A percentile compares a stretch with the other conserved stretches of the same genome.
Conservation (phyloP, 2,113 vertebrate genomes). For the Oncorhynchus kisutch region DNA sequence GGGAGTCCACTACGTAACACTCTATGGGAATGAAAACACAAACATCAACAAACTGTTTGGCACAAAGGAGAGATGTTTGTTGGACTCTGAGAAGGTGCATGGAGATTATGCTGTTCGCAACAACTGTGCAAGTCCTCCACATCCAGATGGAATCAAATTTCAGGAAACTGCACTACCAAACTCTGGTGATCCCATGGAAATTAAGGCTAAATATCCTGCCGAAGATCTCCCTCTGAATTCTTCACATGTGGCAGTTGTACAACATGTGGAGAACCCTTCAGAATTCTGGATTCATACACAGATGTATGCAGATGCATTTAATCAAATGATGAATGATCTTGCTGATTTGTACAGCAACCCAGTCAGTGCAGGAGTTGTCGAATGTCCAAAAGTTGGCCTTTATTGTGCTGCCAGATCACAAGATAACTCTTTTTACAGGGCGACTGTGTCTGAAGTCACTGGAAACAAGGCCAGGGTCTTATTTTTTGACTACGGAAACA, state of each 20-base stretch:
- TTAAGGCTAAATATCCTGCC: constrained; percentile 2
- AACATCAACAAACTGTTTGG: constrained; percentile 83
- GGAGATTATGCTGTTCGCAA: constrained; percentile 35
- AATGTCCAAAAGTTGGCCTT: constrained; percentile 70
- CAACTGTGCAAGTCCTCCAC: not conserved
- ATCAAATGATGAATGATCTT: constrained; percentile 74
- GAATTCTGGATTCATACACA: constrained; percentile 86
- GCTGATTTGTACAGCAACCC: constrained; percentile 74
- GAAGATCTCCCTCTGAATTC: constrained; percentile 65
- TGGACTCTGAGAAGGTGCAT: constrained; percentile 46
- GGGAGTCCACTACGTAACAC: constrained; percentile 83
- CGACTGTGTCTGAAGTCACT: constrained; percentile 66
- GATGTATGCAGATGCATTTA: constrained; percentile 70
- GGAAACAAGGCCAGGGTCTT: constrained; percentile 71
- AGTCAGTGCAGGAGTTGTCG: constrained; percentile 55
- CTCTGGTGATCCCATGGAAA: constrained; percentile 1
- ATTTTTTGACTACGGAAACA: constrained; percentile 83
- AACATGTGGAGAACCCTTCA: constrained; percentile 75
- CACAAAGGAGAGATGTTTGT: constrained; percentile 64
- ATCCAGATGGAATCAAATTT: constrained; percentile 2
- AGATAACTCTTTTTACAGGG: constrained; percentile 81
- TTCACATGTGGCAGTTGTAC: constrained; percentile 72
- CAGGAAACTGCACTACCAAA: not conserved
- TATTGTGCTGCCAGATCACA: constrained; percentile 81
- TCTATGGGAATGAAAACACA: constrained; percentile 80